These are phyloP conservation scores for Peromyscus leucopus DNA, from an alignment of 2,113 vertebrate genomes.

Conservation along the genomic window DNA sequence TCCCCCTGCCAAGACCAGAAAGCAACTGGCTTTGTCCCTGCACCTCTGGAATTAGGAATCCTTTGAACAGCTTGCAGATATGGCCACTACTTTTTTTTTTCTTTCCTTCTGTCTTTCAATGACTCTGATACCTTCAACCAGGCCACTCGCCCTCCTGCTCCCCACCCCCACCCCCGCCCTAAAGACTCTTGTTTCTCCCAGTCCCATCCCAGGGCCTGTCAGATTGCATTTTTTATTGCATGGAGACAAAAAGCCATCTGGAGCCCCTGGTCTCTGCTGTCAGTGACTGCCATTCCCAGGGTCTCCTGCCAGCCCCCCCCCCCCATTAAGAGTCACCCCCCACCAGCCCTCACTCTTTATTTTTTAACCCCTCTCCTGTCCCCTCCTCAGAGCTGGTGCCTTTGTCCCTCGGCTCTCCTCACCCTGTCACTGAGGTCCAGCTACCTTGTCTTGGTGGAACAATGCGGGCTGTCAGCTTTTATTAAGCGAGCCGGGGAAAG, in stretches of 20 bases:
- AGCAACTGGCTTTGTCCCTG: conserved; percentile 73
- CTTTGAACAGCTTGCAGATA: conserved; percentile 61
- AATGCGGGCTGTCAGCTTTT: conserved; percentile 71
- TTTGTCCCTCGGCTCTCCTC: conserved; percentile 1
- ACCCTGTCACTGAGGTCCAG: conserved; percentile 50
- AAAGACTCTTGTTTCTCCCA: conserved; percentile 72
- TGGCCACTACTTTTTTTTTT: conserved; percentile 19
- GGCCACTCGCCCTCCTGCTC: not conserved
- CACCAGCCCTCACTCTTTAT: conserved; percentile 34
- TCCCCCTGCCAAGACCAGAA: conserved; percentile 71
- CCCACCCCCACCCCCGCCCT: not conserved
- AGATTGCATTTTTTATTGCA: conserved; percentile 86
- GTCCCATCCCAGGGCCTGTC: conserved; percentile 83
- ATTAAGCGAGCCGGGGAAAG: not conserved
- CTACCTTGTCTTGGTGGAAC: conserved; percentile 64
- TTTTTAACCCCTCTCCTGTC: accelerated
- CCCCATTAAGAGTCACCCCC: conserved; percentile 60
- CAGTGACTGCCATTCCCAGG: conserved; percentile 69
- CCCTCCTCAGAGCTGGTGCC: not conserved
- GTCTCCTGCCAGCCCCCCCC: conserved; percentile 74
- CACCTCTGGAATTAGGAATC: conserved; percentile 77
- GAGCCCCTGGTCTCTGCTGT: conserved; percentile 76
- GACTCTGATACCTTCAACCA: conserved; percentile 75
- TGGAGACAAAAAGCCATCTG: conserved; percentile 87
- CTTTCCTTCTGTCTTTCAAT: conserved; percentile 55